Percentiles rank a stretch among this genome's conserved stretches.
Evolutionary conservation across 2,113 vertebrate genomes (phyloP).

Genomic region (Lasiurus borealis): DNA sequence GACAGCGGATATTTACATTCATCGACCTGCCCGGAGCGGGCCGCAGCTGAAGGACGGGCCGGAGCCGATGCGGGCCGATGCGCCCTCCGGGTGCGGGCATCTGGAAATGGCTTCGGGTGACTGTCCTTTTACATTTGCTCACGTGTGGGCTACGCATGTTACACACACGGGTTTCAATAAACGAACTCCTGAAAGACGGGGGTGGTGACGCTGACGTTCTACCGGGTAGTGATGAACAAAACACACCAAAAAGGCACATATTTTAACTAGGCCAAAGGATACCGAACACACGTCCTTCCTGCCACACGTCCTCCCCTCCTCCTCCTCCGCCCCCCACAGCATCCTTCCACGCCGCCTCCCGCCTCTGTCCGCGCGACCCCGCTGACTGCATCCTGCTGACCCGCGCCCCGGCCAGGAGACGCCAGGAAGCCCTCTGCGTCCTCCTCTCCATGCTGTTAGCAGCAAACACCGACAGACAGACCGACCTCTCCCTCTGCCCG

Average conservation of each 20-base stretch:
- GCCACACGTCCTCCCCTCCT: not conserved
- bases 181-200: conserved; percentile 70
- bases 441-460: conserved; percentile 18
- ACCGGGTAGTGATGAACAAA: conserved; percentile 58
- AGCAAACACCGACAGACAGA: conserved; percentile 37
- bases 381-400: not conserved
- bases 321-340: too few relatives aligned
- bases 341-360: not conserved
- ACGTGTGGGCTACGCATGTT: conserved; percentile 58
- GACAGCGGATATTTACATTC: conserved; percentile 80
- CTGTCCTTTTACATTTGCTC: conserved; percentile 62
- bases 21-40: conserved; percentile 57
- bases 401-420: not conserved
- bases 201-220: conserved; percentile 55
- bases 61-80: too few relatives aligned
- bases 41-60: not conserved
- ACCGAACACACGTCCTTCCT: not conserved
- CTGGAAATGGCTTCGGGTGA: conserved; percentile 64
- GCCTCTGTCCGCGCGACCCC: not conserved
- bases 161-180: conserved; percentile 83
- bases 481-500: conserved; percentile 62
- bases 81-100: conserved; percentile 7
- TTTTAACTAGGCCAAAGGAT: conserved; percentile 63
- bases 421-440: conserved; percentile 38
- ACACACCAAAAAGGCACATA: conserved; percentile 77